Base-by-base conservation (phyloP, 2,113 vertebrate species). In the Hoplias malabaricus region DNA sequence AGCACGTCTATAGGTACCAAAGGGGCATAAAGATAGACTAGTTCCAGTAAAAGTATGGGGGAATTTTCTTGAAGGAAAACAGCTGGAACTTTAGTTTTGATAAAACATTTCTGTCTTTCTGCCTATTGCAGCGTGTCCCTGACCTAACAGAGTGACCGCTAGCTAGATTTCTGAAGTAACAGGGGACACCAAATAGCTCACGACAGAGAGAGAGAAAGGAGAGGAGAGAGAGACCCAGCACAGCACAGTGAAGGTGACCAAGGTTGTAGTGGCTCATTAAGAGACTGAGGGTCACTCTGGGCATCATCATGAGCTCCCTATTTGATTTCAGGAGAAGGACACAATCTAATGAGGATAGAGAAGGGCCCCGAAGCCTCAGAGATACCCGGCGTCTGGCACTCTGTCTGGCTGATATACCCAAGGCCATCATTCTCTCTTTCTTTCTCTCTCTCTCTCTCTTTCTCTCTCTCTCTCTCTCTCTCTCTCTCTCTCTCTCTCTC, bases 281-380 rank as follows among this genome's bases (percentile, higher is more conserved):
- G 34, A 81, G 73, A 65, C 80, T 78, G 40, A 54, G 81, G 77
- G 86, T 87, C 73, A 84, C 36, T 0, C 48, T 46, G 80, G 77
- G 78, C 56, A 75, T 83, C 74, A 73, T 77, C 83, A 73, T 63
- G 53, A 63, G 66, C 62, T 6, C 63, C 75, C 78, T 57, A 62
- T 83, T 82, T 83, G 83, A 88, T 88, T 78, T 84, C 67, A 79
- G 79, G 46, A 79, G 84, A 84, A 83, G 81, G 85, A 81, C 77
- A 80, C 86, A 85, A 48, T 59, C 75, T 87, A 90, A 89, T 87
- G 85, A 90, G 84, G 75, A 80, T 73, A 73, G 61, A 75, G 78
- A 63, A 75, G 21, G 23, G 31, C 53, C 76, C 42, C n/a, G 54
- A 21, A 76, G 75, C 53, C 46, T 54, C 25, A 43, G 13, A 78